Base-by-base conservation (phyloP, 2,888 invertebrate species). In the Athetis lepigone region DNA sequence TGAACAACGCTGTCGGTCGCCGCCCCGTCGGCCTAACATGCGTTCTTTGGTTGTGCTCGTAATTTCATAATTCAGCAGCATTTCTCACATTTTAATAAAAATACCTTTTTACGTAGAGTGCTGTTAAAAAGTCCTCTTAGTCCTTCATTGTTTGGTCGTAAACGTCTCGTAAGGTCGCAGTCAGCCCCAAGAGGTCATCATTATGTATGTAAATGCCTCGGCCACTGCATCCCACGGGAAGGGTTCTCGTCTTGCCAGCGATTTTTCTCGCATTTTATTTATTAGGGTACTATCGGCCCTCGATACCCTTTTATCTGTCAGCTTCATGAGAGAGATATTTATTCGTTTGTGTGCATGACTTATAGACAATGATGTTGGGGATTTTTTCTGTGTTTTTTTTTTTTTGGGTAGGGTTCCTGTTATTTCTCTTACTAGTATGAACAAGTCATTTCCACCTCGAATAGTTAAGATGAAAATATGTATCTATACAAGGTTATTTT, bases 191-290 rank as follows among this genome's bases (percentile, higher is more conserved):
- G 82, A 78, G 82, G 78, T 80, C 70, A 86, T 86, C 55, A 86
- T 87, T 87, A 85, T 79, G 81, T 86, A 86, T 86, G 85, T 84
- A 85, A 87, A 86, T 84, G 85, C 79, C 73, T 81, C 73, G 65
- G 76, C 50, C 54, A 75, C 54, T 82, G 81, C 83, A 83, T 81
- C 83, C 82, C 83, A 5, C 33, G 80, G 82, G 84, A 82, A 70
- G 74, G 81, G 83, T 81, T 79, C 75, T 80, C 78, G 80, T 78
- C 78, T 74, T 70, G 77, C 82, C 81, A 81, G 82, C 88, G 83
- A 86, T 86, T 88, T 86, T 85, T 86, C 84, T 81, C 74, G 75
- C 80, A 79, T 84, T 85, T 87, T 87, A 88, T 88, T 88, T 87
- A 87, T 87, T 86, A 86, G 81, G 86, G 86, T 87, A 76, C 75